These are phyloP conservation scores for Thripadectes ignobilis DNA, from an alignment of 2,797 vertebrate species.

Conservation along the genomic window DNA sequence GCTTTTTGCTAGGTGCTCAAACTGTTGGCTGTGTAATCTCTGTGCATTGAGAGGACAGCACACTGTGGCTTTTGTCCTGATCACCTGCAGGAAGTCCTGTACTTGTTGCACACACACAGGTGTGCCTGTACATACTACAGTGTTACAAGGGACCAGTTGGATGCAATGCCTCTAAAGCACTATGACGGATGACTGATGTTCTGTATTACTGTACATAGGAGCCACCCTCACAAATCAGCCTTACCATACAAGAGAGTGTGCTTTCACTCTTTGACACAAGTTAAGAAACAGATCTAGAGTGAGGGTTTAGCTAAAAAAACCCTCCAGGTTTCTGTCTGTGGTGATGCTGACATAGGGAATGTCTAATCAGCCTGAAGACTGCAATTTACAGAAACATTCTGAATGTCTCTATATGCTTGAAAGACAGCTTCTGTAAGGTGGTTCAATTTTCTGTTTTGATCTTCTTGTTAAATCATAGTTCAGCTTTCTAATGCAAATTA, in stretches of 20 bases:
- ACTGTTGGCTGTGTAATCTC: not conserved
- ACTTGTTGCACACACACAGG: not conserved
- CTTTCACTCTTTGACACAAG: not conserved
- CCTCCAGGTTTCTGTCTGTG: not conserved
- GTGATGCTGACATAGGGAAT: not conserved
- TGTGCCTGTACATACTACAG: not conserved
- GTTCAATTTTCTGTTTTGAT: constrained; percentile 36
- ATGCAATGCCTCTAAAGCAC: not conserved
- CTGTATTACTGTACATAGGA: fast-evolving
- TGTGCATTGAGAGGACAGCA: not conserved
- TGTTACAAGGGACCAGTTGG: not conserved
- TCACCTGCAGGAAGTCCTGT: not conserved
- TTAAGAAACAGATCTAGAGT: not conserved
- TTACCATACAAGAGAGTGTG: not conserved
- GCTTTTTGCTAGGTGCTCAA: not conserved
- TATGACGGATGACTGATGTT: not conserved
- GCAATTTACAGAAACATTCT: not conserved
- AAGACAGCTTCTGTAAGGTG: not conserved
- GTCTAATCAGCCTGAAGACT: not conserved
- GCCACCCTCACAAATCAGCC: not conserved
- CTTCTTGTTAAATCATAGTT: not conserved
- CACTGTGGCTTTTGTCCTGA: not conserved
- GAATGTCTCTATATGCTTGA: not conserved
- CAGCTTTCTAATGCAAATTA: not conserved
- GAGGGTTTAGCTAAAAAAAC: not conserved